A percentile compares a stretch with the other conserved stretches of the same genome.
These are phyloP conservation scores for Lutraria rhynchaena DNA, from an alignment of 1,140 invertebrate genomes.

Conservation along the genomic window DNA sequence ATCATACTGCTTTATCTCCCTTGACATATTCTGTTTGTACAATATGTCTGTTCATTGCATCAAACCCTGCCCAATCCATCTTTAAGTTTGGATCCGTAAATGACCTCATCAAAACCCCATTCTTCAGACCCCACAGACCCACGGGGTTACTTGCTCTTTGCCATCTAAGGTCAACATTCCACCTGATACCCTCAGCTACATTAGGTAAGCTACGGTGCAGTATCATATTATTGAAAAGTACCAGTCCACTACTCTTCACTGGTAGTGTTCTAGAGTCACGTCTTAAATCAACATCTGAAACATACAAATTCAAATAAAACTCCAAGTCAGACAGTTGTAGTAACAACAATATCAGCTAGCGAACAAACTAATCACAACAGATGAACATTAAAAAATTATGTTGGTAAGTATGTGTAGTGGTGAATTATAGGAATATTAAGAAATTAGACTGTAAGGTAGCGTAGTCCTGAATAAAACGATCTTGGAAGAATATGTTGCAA, in stretches of 20 bases:
- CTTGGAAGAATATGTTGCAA: too few species aligned
- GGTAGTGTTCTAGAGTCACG: conserved; percentile 66
- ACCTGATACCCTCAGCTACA: conserved; percentile 75
- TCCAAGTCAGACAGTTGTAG: too few species aligned
- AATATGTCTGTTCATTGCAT: conserved; percentile 69
- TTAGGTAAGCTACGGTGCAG: conserved; percentile 79
- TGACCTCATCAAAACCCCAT: conserved; percentile 73
- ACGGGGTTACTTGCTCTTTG: conserved; percentile 69
- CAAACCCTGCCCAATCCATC: conserved; percentile 77
- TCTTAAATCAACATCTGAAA: conserved; percentile 68
- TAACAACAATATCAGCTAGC: too few species aligned
- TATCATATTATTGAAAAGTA: conserved; percentile 80
- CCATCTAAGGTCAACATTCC: conserved; percentile 80
- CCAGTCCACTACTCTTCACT: conserved; percentile 75
- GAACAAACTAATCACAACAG: too few species aligned
- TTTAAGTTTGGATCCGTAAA: conserved; percentile 71
- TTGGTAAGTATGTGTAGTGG: too few species aligned
- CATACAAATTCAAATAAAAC: too few species aligned
- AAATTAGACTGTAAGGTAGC: too few species aligned
- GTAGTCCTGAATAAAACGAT: too few species aligned
- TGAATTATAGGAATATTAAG: too few species aligned
- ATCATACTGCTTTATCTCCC: conserved; percentile 61
- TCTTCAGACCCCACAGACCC: conserved; percentile 78
- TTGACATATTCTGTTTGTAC: conserved; percentile 63
- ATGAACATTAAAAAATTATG: too few species aligned